phyloP scores from a whole-genome alignment of 2,888 invertebrate species.

The Mythimna albipuncta region DNA sequence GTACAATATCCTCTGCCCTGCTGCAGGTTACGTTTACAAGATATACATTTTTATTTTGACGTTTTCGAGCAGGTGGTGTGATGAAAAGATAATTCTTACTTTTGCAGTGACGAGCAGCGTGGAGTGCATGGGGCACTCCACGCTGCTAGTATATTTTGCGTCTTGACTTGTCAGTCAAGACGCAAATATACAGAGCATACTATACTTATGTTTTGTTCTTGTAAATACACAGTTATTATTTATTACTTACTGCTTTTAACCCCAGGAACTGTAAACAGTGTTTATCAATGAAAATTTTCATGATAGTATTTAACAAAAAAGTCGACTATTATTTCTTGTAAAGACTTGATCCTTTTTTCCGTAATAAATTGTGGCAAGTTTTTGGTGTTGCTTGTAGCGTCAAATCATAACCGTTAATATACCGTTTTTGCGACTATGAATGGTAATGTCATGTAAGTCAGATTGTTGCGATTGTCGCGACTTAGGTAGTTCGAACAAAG shows the following conservation, averaged over 20 bases:
- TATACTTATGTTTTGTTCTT: slow-evolving; percentile 2
- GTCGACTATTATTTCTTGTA: slow-evolving; percentile 2
- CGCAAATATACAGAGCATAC: background rate
- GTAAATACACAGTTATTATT: background rate
- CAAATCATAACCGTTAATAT: background rate
- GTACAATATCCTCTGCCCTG: too few species aligned
- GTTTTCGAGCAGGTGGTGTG: too few species aligned
- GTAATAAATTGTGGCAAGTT: slow-evolving; percentile 6
- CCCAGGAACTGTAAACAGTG: background rate
- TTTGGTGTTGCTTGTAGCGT: slow-evolving; percentile 6
- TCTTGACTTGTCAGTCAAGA: too few species aligned
- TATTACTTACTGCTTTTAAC: too few species aligned
- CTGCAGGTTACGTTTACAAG: too few species aligned
- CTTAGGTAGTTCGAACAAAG: too few species aligned
- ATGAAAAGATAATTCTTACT: too few species aligned
- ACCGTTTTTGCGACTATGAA: slow-evolving; percentile 1
- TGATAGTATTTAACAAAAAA: slow-evolving; percentile 5
- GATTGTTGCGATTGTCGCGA: too few species aligned
- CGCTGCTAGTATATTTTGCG: too few species aligned
- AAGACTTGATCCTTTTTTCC: slow-evolving; percentile 10
- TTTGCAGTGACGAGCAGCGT: too few species aligned
- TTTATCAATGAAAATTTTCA: slow-evolving; percentile 11
- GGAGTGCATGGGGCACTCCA: too few species aligned
- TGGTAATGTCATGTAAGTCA: background rate
- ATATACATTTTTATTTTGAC: too few species aligned